These are phyloP conservation scores for Dipodomys ordii DNA, from an alignment of 2,113 vertebrate genomes.

Conservation along the genomic window DNA sequence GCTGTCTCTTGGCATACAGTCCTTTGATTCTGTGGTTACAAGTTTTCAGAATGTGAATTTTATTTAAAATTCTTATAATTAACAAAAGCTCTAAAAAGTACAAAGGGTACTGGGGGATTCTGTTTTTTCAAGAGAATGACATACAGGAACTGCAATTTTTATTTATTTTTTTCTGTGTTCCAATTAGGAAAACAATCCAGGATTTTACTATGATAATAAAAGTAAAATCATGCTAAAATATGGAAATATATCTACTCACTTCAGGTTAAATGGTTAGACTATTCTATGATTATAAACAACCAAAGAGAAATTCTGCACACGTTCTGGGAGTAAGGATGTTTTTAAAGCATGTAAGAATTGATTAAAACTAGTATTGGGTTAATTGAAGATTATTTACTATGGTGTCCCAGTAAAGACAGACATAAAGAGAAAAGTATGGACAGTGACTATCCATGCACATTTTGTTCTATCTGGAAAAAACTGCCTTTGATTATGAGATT, in stretches of 20 bases:
- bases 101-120: not conserved
- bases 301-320: slow-evolving; percentile 21
- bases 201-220: not conserved
- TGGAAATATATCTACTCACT: not conserved
- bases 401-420: not conserved
- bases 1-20: not conserved
- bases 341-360: slow-evolving; percentile 36
- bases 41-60: slow-evolving; percentile 38
- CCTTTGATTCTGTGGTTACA: not conserved
- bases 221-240: not conserved
- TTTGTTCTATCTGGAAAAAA: slow-evolving; percentile 29
- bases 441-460: not conserved
- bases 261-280: no score
- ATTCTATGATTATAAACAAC: not conserved
- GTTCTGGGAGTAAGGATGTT: not conserved
- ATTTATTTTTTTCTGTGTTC: not conserved
- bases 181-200: not conserved
- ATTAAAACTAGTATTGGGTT: slow-evolving; percentile 39
- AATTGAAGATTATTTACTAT: not conserved
- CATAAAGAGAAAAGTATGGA: not conserved
- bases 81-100: slow-evolving; percentile 20
- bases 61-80: slow-evolving; percentile 22
- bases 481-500: not conserved
- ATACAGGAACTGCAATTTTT: not conserved
- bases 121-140: not conserved